These are phyloP conservation scores for Synanthedon formicaeformis DNA, from an alignment of 2,888 invertebrate species.

Conservation along the genomic window DNA sequence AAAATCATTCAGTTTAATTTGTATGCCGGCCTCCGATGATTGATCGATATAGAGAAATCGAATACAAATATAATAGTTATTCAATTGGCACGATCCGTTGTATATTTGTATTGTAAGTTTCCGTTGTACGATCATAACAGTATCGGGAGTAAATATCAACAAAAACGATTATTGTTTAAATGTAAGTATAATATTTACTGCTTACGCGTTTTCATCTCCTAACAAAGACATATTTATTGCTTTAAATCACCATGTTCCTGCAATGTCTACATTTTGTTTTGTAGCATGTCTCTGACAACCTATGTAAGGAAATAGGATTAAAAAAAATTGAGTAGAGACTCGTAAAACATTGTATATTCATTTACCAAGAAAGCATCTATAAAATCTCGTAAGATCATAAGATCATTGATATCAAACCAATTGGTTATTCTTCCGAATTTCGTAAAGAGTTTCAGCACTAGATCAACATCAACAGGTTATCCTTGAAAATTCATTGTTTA, in stretches of 20 bases:
- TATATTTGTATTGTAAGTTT: not conserved
- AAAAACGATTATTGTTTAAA: not conserved
- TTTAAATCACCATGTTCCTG: not conserved
- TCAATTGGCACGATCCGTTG: not conserved
- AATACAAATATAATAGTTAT: not conserved
- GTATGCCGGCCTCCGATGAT: not conserved
- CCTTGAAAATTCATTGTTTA: too few relatives aligned
- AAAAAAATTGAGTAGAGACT: too few relatives aligned
- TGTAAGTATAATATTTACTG: not conserved
- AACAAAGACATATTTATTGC: not conserved
- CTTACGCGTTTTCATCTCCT: not conserved
- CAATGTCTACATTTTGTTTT: too few relatives aligned
- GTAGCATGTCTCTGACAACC: too few relatives aligned
- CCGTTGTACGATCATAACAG: not conserved
- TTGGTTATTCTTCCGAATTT: too few relatives aligned
- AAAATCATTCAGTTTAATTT: not conserved
- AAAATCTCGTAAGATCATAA: too few relatives aligned
- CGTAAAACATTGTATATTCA: too few relatives aligned
- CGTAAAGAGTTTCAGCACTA: too few relatives aligned
- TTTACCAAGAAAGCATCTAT: too few relatives aligned
- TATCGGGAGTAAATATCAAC: not conserved
- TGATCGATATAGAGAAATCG: not conserved
- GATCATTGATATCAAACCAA: too few relatives aligned
- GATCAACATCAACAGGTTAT: too few relatives aligned
- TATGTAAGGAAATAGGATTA: too few relatives aligned